Percentiles rank a stretch among this genome's conserved stretches.
Conservation (phyloP, 2,113 vertebrate species). For the Lampris incognitus region DNA sequence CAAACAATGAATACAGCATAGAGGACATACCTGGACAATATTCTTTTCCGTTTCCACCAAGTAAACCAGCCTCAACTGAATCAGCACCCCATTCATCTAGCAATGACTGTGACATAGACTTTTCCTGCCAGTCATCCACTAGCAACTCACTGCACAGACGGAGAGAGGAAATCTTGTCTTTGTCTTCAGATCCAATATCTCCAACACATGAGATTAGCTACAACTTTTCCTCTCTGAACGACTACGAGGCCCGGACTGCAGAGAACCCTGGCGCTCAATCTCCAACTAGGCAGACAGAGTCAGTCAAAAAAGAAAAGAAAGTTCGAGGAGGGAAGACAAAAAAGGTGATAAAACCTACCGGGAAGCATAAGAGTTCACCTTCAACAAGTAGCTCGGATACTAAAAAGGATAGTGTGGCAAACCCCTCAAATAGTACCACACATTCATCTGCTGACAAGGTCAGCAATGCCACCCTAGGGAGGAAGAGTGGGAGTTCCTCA, state of each 20-base stretch:
- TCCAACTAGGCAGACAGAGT: conserved; percentile 9
- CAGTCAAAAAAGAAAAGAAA: conserved; percentile 24
- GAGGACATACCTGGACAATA: conserved; percentile 45
- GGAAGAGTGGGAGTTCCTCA: conserved; percentile 56
- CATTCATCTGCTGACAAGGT: conserved; percentile 55
- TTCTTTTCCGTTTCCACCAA: conserved; percentile 35
- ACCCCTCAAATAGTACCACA: conserved; percentile 46
- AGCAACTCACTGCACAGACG: conserved; percentile 62
- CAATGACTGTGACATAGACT: conserved; percentile 74
- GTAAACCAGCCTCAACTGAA: conserved; percentile 55
- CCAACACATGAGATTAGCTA: conserved; percentile 39
- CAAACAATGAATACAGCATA: conserved; percentile 61
- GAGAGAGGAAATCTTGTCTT: conserved; percentile 74
- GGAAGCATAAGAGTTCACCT: conserved; percentile 42
- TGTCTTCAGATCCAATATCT: conserved; percentile 71
- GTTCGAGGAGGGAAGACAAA: conserved; percentile 38
- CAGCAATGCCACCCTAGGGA: conserved; percentile 43
- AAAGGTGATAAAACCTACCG: conserved; percentile 31
- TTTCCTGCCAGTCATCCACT: conserved; percentile 57
- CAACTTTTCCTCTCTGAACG: conserved; percentile 30
- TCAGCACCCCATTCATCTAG: conserved; percentile 55
- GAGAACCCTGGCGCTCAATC: conserved; percentile 14
- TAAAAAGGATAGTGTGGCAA: conserved; percentile 44
- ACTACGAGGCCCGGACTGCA: conserved; percentile 27
- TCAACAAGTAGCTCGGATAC: conserved; percentile 56